A percentile compares a stretch with the other conserved stretches of the same genome.
These are phyloP conservation scores for Isaurus tuberculatus DNA, from an alignment of 92 coral and sea anemone genomes.

Conservation along the genomic window DNA sequence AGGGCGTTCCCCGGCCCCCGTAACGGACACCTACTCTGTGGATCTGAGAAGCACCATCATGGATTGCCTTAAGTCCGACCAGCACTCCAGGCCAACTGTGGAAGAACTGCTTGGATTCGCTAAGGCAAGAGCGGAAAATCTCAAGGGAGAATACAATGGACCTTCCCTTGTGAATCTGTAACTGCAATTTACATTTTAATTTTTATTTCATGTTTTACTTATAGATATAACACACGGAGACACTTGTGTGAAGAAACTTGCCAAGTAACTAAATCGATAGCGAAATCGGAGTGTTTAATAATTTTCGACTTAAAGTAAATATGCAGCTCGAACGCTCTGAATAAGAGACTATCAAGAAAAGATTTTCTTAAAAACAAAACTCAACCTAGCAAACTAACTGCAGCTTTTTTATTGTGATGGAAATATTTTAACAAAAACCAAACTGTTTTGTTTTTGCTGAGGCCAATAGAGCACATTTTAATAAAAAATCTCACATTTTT, in stretches of 20 bases:
- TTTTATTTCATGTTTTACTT: not conserved
- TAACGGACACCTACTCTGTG: conserved; percentile 41
- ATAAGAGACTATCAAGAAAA: no score
- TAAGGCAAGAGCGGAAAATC: conserved; percentile 43
- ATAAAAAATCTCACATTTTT: no score
- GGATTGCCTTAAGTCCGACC: conserved; percentile 55
- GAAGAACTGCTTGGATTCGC: conserved; percentile 64
- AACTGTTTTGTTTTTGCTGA: no score
- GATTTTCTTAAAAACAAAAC: no score
- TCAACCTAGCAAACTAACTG: no score
- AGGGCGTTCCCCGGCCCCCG: conserved; percentile 71
- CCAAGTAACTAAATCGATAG: no score
- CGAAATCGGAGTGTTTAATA: no score
- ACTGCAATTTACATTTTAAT: not conserved
- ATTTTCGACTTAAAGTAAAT: no score
- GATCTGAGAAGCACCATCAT: conserved; percentile 47
- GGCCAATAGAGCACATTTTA: no score
- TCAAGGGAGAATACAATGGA: conserved; percentile 54
- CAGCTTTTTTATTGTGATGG: no score
- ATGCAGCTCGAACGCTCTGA: no score
- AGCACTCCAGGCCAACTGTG: conserved; percentile 65
- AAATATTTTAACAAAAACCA: no score
- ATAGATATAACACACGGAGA: not conserved
- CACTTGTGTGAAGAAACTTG: not conserved
- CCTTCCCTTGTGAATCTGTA: conserved; percentile 59